Conservation (phyloP, 2,888 invertebrate species). For the Euspilapteryx auroguttella region DNA sequence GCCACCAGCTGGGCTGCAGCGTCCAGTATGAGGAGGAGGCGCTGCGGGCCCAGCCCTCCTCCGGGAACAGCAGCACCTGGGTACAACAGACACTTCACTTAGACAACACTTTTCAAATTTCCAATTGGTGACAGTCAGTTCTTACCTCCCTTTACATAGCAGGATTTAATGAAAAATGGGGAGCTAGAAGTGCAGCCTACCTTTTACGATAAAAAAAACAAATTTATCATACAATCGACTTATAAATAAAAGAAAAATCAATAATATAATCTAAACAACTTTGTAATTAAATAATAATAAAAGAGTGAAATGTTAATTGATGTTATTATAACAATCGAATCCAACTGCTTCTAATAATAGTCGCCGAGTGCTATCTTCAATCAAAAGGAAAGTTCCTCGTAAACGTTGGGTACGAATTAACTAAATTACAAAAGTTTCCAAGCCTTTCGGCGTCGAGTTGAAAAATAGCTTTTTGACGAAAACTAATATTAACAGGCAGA, state of each 20-base stretch:
- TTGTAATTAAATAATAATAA: too few relatives aligned
- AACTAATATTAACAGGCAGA: conserved; percentile 53
- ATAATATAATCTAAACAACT: too few relatives aligned
- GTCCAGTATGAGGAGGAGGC: conserved; percentile 87
- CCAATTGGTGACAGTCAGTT: too few relatives aligned
- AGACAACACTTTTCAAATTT: too few relatives aligned
- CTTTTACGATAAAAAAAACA: too few relatives aligned
- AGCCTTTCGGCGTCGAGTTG: conserved; percentile 44
- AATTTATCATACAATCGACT: too few relatives aligned
- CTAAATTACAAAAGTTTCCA: conserved; percentile 56
- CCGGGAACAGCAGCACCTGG: conserved; percentile 82
- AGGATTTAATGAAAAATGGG: too few relatives aligned
- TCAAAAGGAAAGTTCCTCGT: conserved; percentile 23
- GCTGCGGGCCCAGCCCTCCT: conserved; percentile 87
- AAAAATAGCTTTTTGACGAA: conserved; percentile 57
- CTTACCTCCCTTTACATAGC: too few relatives aligned
- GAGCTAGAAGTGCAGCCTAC: too few relatives aligned
- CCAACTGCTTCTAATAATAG: conserved; percentile 13
- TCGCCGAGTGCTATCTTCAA: conserved; percentile 23
- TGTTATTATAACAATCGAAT: conserved; percentile 26
- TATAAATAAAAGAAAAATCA: too few relatives aligned
- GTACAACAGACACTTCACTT: too few relatives aligned
- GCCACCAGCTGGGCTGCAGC: conserved; percentile 86
- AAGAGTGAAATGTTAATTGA: too few relatives aligned
- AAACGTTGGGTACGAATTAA: conserved; percentile 42